phyloP scores from a whole-genome alignment of 1,140 invertebrate genomes.

The Drosophila novamexicana region DNA sequence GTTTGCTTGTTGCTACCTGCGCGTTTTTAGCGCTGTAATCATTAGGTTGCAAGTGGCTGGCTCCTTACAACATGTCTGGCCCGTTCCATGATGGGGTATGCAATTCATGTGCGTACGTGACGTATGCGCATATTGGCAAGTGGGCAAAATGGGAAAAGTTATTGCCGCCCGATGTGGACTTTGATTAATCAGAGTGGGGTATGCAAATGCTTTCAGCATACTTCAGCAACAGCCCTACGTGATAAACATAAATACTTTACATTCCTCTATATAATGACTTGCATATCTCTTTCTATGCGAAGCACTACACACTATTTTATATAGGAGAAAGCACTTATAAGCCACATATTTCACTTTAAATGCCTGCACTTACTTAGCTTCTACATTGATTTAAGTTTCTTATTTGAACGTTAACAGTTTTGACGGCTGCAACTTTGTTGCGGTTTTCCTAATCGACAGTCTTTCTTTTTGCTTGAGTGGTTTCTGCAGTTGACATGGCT shows the following conservation, averaged over 20 bases:
- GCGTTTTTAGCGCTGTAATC: slow-evolving; percentile 49
- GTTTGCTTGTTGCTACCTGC: slow-evolving; percentile 38
- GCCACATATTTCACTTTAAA: not conserved
- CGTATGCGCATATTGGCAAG: slow-evolving; percentile 65
- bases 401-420: not conserved
- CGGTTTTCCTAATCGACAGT: not conserved
- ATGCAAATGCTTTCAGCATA: slow-evolving; percentile 30
- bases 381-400: no score
- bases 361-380: not conserved
- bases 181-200: slow-evolving; percentile 38
- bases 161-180: slow-evolving; percentile 8
- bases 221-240: slow-evolving; percentile 18
- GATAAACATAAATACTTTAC: slow-evolving; percentile 22
- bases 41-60: slow-evolving; percentile 40
- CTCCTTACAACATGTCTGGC: slow-evolving; percentile 8
- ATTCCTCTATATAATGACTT: slow-evolving; percentile 17
- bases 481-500: no score
- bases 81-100: slow-evolving; percentile 2
- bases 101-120: slow-evolving; percentile 50
- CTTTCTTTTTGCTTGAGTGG: not conserved
- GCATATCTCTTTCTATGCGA: not conserved
- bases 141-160: not conserved
- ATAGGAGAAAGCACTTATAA: no score
- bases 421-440: slow-evolving; percentile 10
- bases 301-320: not conserved